Evolutionary conservation across 2,888 invertebrate species (phyloP).

Genomic region (Tetropium fuscum): DNA sequence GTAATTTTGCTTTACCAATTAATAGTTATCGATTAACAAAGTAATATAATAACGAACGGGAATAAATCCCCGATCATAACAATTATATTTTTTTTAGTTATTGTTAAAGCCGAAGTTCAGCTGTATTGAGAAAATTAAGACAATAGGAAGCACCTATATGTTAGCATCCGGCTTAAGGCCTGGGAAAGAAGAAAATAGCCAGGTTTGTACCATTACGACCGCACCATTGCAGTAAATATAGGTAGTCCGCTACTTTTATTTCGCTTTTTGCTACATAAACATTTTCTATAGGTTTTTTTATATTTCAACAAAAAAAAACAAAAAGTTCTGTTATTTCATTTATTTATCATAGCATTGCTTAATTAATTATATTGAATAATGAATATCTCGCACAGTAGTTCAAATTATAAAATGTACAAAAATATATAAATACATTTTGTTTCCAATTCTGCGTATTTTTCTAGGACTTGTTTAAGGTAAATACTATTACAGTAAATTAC

Average conservation of each 20-base stretch:
- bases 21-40: too few species aligned
- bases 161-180: slow-evolving; percentile 93
- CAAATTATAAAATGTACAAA: not conserved
- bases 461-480: slow-evolving; percentile 52
- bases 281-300: not conserved
- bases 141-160: slow-evolving; percentile 99
- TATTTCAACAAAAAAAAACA: too few species aligned
- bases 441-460: slow-evolving; percentile 24
- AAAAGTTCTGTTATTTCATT: too few species aligned
- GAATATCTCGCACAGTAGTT: not conserved
- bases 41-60: too few species aligned
- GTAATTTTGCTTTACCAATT: not conserved
- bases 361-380: too few species aligned
- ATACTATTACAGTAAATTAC: slow-evolving; percentile 17
- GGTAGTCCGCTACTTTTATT: too few species aligned
- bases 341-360: too few species aligned
- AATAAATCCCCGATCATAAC: too few species aligned
- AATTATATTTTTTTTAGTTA: slow-evolving; percentile 78
- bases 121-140: slow-evolving; percentile 98
- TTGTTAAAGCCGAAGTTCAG: slow-evolving; percentile 94
- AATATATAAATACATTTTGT: slow-evolving; percentile 20
- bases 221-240: too few species aligned
- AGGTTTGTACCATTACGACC: slow-evolving; percentile 74
- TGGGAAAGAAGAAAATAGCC: slow-evolving; percentile 82
- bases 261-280: too few species aligned